Percentiles rank a stretch among this genome's conserved stretches.
phyloP scores from a whole-genome alignment of 2,888 invertebrate species.

The Drosophila paranaensis region DNA sequence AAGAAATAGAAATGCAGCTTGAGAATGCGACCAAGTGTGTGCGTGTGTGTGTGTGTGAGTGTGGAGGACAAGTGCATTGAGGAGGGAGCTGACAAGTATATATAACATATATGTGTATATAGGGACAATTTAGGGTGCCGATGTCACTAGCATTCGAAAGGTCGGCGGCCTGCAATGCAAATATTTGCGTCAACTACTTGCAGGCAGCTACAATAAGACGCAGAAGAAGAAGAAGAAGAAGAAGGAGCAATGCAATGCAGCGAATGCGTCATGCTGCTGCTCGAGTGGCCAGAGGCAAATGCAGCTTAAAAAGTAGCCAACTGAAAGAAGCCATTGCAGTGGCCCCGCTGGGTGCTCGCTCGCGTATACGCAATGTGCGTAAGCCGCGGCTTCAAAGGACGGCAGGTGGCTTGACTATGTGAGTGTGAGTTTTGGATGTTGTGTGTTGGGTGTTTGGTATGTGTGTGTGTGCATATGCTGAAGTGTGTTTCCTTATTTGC shows the following conservation, averaged over 20 bases:
- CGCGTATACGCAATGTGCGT: constrained; percentile 73
- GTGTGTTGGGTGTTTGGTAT: background rate
- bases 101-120: constrained; percentile 1
- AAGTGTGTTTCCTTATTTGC: constrained; percentile 59
- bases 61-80: constrained; percentile 38
- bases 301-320: constrained; percentile 16
- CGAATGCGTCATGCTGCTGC: constrained; percentile 66
- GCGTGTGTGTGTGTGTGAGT: constrained; percentile 16
- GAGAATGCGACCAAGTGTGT: constrained; percentile 41
- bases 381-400: constrained; percentile 51
- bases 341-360: constrained; percentile 19
- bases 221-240: background rate
- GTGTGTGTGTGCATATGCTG: constrained; percentile 16
- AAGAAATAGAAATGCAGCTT: constrained; percentile 58
- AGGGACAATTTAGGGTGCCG: constrained; percentile 64
- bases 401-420: constrained; percentile 19
- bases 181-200: constrained; percentile 78
- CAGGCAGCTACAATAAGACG: constrained; percentile 9
- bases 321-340: constrained; percentile 63
- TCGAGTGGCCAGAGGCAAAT: constrained; percentile 33
- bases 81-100: constrained; percentile 47
- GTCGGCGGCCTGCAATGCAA: constrained; percentile 66
- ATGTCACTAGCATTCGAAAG: constrained; percentile 40
- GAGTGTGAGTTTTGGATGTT: background rate
- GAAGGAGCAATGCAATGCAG: background rate